Evolutionary conservation across 2,888 invertebrate genomes (phyloP), one percentile per base, ranked within the genome.

Genomic region (Criorhina ranunculi): DNA sequence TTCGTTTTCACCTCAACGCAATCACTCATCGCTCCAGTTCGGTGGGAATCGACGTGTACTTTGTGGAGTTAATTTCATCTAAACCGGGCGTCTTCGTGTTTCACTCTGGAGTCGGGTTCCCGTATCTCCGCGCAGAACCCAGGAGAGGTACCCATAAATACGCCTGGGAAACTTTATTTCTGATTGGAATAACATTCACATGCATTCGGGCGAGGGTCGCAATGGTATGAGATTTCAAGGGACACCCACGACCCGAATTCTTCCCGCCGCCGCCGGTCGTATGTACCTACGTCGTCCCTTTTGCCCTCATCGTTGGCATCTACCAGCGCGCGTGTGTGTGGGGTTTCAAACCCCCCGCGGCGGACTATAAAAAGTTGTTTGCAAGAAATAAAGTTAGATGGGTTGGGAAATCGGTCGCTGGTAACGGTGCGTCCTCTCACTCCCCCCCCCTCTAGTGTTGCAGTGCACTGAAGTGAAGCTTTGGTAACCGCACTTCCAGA

Each of bases 121-220:
- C 69, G 77, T 69, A 81, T 66, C 83, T 78, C 17, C 62, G 75
- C 37, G 46, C 19, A 31, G 62, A 35, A 46, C 9, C 24, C 15
- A 60, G 64, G 33, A 31, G 35, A 31, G 42, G 40, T 51, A 55
- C n/a, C 42, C 57, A 69, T 75, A 53, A 75, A 80, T 85, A 80
- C 76, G 80, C 75, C 80, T 85, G 79, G 70, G 85, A 80, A 85
- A 80, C 70, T 80, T 75, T 85, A 85, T 76, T 85, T 76, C 75
- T 66, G 80, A 85, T 85, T 76, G 75, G 80, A 85, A 85, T 75
- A 85, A 80, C 85, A 85, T 85, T 85, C 75, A 44, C 73, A 85
- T 85, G 85, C 69, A 85, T 8, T 80, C 31, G 40, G 70, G 46
- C 73, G 40, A 2, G n/a, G 46, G 17, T 66, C 49, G 24, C 24